A percentile compares a stretch with the other conserved stretches of the same genome.
These are phyloP conservation scores for Monochamus alternatus DNA, from an alignment of 2,888 invertebrate species.

Conservation along the genomic window DNA sequence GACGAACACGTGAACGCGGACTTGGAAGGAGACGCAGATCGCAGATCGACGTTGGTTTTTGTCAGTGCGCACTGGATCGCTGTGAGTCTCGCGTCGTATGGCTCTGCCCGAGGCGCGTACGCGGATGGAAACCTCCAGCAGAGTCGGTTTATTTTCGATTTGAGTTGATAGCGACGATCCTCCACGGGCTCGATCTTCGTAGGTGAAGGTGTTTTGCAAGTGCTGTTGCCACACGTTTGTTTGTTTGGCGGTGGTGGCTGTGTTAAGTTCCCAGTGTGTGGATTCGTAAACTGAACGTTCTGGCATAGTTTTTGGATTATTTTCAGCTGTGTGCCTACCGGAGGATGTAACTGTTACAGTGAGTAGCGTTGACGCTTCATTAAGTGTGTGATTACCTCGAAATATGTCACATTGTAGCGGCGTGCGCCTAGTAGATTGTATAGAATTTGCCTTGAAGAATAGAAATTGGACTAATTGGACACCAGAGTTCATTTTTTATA, in stretches of 20 bases:
- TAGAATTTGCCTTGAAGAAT: too few species aligned
- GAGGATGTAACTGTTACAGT: slow-evolving; percentile 8
- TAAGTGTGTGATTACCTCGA: background rate
- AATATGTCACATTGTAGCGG: too few species aligned
- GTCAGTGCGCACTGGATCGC: slow-evolving; percentile 20
- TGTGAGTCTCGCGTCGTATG: background rate
- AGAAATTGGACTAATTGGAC: too few species aligned
- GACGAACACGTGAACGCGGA: background rate
- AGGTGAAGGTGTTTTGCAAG: too few species aligned
- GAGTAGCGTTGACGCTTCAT: slow-evolving; percentile 4
- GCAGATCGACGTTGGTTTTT: slow-evolving; percentile 20
- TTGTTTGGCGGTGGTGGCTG: too few species aligned
- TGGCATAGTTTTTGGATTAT: slow-evolving; percentile 3
- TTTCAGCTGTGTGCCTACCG: background rate
- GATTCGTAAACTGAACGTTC: background rate
- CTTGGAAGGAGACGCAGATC: slow-evolving; percentile 5
- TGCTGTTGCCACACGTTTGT: too few species aligned
- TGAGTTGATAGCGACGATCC: too few species aligned
- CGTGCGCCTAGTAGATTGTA: too few species aligned
- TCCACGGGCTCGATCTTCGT: too few species aligned
- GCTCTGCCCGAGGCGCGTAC: background rate
- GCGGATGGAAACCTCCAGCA: background rate
- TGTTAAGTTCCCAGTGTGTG: background rate
- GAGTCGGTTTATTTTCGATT: too few species aligned
- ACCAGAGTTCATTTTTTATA: too few species aligned